These are phyloP conservation scores for Ammospiza caudacuta DNA, from an alignment of 2,113 vertebrate genomes.

Conservation along the genomic window DNA sequence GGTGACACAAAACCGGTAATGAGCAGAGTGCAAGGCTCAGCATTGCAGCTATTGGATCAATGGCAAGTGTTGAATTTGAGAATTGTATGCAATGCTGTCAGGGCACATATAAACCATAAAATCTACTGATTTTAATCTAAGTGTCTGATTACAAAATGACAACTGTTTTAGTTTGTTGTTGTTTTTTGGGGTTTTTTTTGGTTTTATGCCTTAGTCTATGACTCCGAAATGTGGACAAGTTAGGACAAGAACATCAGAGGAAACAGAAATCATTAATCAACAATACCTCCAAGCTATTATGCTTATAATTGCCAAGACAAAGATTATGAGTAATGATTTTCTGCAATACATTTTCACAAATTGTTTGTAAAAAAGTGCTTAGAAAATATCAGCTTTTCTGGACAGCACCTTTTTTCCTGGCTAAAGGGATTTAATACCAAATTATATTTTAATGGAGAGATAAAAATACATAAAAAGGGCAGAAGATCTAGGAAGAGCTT, in stretches of 20 bases:
- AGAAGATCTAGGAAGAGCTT: background rate
- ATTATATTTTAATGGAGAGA: background rate
- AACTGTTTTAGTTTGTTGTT: background rate
- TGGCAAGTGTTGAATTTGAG: background rate
- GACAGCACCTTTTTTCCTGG: background rate
- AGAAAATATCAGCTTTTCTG: background rate
- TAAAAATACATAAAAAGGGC: background rate
- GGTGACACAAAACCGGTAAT: background rate
- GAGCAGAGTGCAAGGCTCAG: background rate
- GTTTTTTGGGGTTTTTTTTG: background rate
- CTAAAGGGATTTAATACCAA: background rate
- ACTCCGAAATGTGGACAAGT: slow-evolving; percentile 42
- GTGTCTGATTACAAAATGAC: slow-evolving; percentile 44
- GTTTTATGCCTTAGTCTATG: background rate
- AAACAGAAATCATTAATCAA: slow-evolving; percentile 62
- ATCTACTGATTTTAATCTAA: background rate
- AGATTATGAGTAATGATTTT: slow-evolving; percentile 61
- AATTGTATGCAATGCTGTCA: background rate
- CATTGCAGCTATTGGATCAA: background rate
- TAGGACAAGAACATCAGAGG: slow-evolving; percentile 54
- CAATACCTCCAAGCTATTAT: slow-evolving; percentile 47
- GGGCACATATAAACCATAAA: background rate
- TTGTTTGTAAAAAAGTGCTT: background rate
- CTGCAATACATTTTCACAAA: slow-evolving; percentile 16
- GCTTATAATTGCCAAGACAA: slow-evolving; percentile 41